Percentiles rank a stretch among this genome's conserved stretches.
Conservation (phyloP, 2,797 vertebrate species). For the Huso huso region DNA sequence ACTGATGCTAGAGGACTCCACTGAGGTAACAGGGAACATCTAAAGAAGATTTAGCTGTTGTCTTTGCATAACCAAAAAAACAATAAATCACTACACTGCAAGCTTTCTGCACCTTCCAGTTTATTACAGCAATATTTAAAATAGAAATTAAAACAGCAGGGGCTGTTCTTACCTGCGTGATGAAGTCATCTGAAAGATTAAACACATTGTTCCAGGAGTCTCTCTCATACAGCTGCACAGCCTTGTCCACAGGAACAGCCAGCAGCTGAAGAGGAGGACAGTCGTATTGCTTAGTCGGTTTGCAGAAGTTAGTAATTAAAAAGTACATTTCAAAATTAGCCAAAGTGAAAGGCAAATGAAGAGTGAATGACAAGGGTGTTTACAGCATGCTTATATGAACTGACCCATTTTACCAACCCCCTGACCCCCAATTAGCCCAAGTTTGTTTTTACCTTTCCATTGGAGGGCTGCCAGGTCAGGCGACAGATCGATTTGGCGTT, state of each 20-base stretch:
- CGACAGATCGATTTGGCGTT: constrained; percentile 87
- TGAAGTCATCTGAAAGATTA: constrained; percentile 66
- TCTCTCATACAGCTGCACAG: constrained; percentile 76
- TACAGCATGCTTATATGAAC: neutral
- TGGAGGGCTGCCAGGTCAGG: constrained; percentile 76
- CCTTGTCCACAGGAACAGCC: constrained; percentile 80
- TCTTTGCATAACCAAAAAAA: too few relatives aligned
- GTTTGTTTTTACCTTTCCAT: constrained; percentile 60
- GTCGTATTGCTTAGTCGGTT: too few relatives aligned
- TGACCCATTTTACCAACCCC: neutral
- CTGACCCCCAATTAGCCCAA: neutral
- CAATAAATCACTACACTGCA: neutral
- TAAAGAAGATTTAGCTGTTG: too few relatives aligned
- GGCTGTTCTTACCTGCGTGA: constrained; percentile 64
- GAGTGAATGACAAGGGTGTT: neutral
- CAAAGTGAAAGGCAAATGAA: neutral
- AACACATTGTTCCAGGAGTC: constrained; percentile 69
- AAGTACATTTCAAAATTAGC: too few relatives aligned
- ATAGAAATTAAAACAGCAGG: neutral
- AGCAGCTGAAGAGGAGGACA: constrained; percentile 57
- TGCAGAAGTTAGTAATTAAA: too few relatives aligned
- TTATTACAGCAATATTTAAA: too few relatives aligned
- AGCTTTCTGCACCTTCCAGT: too few relatives aligned
- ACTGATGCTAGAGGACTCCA: too few relatives aligned
- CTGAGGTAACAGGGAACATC: too few relatives aligned